phyloP scores from a whole-genome alignment of 2,888 invertebrate species.

The Hipparchia sbordonii region DNA sequence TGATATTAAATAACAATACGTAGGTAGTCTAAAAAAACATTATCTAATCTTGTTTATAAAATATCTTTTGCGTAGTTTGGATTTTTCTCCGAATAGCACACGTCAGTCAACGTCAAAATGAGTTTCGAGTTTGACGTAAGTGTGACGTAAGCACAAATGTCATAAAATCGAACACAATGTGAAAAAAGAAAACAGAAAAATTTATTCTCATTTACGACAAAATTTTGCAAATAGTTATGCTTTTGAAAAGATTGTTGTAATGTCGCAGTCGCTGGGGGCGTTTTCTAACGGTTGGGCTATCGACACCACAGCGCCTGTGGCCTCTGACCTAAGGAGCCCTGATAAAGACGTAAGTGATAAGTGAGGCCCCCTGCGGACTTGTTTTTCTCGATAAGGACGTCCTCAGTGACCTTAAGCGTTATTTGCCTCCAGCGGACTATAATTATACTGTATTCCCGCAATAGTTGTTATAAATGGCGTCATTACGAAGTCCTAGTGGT shows the following conservation, averaged over 20 bases:
- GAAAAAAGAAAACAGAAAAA: neutral
- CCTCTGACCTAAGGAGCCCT: slow-evolving; percentile 63
- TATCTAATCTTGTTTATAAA: no score
- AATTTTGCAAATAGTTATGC: slow-evolving; percentile 33
- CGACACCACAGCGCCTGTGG: slow-evolving; percentile 68
- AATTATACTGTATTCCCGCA: slow-evolving; percentile 45
- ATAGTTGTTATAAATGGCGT: slow-evolving; percentile 50
- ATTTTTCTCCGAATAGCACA: neutral
- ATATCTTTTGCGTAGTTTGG: neutral
- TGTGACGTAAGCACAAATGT: neutral
- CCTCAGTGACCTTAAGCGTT: slow-evolving; percentile 39
- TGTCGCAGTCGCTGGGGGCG: slow-evolving; percentile 61
- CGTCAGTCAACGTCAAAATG: slow-evolving; percentile 9
- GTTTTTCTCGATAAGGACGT: slow-evolving; percentile 65
- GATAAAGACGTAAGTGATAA: slow-evolving; percentile 79
- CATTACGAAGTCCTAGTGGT: slow-evolving; percentile 45
- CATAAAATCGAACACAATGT: neutral
- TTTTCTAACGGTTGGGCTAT: slow-evolving; percentile 76
- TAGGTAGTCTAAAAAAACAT: no score
- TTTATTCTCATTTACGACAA: slow-evolving; percentile 31
- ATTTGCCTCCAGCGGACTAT: slow-evolving; percentile 41
- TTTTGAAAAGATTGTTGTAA: slow-evolving; percentile 45
- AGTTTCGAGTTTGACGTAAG: no score
- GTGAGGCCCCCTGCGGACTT: slow-evolving; percentile 75
- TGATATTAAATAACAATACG: no score